Base-by-base conservation (phyloP, 2,797 vertebrate species). In the Channallabes apus region DNA sequence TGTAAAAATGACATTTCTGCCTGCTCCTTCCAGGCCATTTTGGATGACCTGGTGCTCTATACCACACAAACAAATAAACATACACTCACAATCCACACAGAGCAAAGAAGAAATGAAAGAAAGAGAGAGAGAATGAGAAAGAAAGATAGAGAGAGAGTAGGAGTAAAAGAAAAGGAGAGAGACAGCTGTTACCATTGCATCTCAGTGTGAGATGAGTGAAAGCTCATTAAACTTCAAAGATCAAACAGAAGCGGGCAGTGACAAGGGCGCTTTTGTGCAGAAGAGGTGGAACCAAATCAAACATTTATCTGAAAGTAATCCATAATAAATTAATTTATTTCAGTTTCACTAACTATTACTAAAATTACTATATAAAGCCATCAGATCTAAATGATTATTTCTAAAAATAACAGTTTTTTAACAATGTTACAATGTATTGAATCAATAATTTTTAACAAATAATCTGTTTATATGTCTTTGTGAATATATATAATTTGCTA, bases 141-240 rank as follows among this genome's bases (percentile, higher is more conserved):
- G 22, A 78, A 6, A 18, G 38, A 82, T 69, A 9, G 56, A 54
- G 56, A 56, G 75, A 59, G 35, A 56, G 73, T 38, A 51, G 38
- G 68, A 82, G 54, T 27, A 41, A 75, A 82, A 87, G 88, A 84
- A 51, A 81, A 83, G 68, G 69, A 78, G 56, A 46, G 79, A 83
- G 84, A 86, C 90, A 89, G 90, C 88, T 90, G 90, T 90, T 90
- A 73, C 90, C 86, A 84, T 88, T 85, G 81, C 90, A 86, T 89
- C 90, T 88, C 88, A 89, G 84, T 86, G 88, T 87, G 88, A 88
- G 90, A 86, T 84, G 86, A 90, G 88, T 85, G 86, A 89, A 88
- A 89, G 88, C 87, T 88, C 90, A 90, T 90, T 90, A 90, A 90
- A 90, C 87, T 88, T 87, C 85, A 88, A 89, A 88, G 87, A 89